phyloP scores from a whole-genome alignment of 2,888 invertebrate genomes.

The Drosophila nigritarsus region DNA sequence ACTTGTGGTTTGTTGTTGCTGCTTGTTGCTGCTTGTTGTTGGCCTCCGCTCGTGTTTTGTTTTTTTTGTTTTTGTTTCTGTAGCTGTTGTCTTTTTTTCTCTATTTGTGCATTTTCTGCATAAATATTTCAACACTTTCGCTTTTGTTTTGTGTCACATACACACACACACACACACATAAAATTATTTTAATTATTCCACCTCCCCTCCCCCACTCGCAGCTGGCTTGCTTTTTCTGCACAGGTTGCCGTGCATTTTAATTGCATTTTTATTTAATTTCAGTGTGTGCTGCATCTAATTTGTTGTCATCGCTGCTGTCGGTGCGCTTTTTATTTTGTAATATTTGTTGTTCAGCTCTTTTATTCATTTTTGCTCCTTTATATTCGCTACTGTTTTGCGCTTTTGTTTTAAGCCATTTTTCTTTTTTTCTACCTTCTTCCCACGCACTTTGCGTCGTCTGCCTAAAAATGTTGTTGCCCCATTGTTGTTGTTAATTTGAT shows the following conservation, averaged over 20 bases:
- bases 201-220: slow-evolving; percentile 25
- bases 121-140: slow-evolving; percentile 82
- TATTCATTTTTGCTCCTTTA: slow-evolving; percentile 26
- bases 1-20: slow-evolving; percentile 47
- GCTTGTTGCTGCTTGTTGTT: slow-evolving; percentile 22
- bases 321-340: slow-evolving; percentile 66
- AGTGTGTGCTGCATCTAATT: slow-evolving; percentile 75
- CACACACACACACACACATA: slow-evolving; percentile 36
- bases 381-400: slow-evolving; percentile 51
- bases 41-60: slow-evolving; percentile 26
- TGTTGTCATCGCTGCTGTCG: slow-evolving; percentile 53
- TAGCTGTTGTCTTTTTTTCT: slow-evolving; percentile 16
- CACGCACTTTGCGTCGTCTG: slow-evolving; percentile 61
- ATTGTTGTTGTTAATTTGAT: slow-evolving; percentile 22
- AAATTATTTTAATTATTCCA: slow-evolving; percentile 74
- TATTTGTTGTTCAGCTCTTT: slow-evolving; percentile 42
- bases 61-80: slow-evolving; percentile 3
- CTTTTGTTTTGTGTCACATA: slow-evolving; percentile 76
- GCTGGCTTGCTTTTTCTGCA: slow-evolving; percentile 21
- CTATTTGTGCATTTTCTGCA: slow-evolving; percentile 77
- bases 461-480: slow-evolving; percentile 9
- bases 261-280: slow-evolving; percentile 79
- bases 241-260: slow-evolving; percentile 74
- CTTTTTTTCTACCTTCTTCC: slow-evolving; percentile 54
- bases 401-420: slow-evolving; percentile 31